Percentiles rank a stretch among this genome's conserved stretches.
These are phyloP conservation scores for Dioctria rufipes DNA, from an alignment of 2,888 invertebrate species.

Conservation along the genomic window DNA sequence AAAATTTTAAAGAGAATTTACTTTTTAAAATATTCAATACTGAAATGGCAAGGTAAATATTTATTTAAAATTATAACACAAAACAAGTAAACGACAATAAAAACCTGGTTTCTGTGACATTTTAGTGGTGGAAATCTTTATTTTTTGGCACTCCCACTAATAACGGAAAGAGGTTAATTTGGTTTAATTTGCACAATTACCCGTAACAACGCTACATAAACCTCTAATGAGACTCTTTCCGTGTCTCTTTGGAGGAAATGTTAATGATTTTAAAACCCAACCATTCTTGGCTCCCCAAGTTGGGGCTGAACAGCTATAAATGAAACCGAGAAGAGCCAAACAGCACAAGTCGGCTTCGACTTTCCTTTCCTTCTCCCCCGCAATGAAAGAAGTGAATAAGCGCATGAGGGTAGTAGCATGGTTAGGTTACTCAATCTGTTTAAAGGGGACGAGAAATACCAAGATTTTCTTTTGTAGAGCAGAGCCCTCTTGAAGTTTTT, in stretches of 20 bases:
- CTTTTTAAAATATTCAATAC: not conserved
- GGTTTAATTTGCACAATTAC: constrained; percentile 59
- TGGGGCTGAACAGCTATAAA: constrained; percentile 26
- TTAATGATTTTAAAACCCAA: constrained; percentile 56
- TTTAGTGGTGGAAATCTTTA: constrained; percentile 33
- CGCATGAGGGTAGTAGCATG: constrained; percentile 6
- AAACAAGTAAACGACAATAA: not conserved
- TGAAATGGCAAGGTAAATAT: constrained; percentile 22
- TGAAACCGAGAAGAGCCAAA: constrained; percentile 25
- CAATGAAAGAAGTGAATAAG: constrained; percentile 41
- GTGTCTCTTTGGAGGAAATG: constrained; percentile 56
- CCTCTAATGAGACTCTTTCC: constrained; percentile 58
- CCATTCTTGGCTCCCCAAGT: not conserved
- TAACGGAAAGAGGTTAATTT: constrained; percentile 56
- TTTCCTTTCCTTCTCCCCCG: constrained; percentile 19
- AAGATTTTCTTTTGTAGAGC: constrained; percentile 39
- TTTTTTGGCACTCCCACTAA: constrained; percentile 43
- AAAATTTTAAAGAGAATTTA: constrained; percentile 21
- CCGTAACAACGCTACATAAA: constrained; percentile 58
- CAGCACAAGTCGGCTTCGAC: constrained; percentile 47
- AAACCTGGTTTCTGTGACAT: not conserved
- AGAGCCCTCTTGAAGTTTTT: constrained; percentile 43
- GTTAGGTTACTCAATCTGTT: constrained; percentile 32
- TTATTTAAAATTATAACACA: constrained; percentile 30
- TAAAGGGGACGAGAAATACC: not conserved